Evolutionary conservation across 2,797 vertebrate genomes (phyloP).

Genomic region (Sebastolobus alascanus): DNA sequence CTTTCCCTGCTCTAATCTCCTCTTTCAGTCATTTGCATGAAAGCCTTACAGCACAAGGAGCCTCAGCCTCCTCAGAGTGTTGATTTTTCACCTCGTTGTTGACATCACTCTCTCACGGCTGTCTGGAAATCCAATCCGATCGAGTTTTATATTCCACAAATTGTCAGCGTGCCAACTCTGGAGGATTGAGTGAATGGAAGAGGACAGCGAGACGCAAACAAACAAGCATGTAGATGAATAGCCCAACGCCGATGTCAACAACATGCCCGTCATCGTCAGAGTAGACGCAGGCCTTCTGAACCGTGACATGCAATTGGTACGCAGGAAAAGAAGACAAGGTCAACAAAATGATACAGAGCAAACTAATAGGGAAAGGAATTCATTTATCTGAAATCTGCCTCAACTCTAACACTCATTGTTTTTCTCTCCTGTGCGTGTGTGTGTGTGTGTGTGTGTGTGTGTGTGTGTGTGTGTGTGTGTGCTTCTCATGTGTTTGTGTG

Average conservation of each 20-base stretch:
- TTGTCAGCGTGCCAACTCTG: conserved; percentile 42
- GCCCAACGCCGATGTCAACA: conserved; percentile 58
- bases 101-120: conserved; percentile 31
- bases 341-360: conserved; percentile 60
- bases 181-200: conserved; percentile 40
- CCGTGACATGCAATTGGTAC: conserved; percentile 50
- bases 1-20: background rate
- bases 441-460: conserved; percentile 1
- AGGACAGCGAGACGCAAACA: conserved; percentile 63
- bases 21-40: conserved; percentile 3
- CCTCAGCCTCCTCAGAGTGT: background rate
- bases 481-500: conserved; percentile 26
- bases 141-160: conserved; percentile 52
- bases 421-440: conserved; percentile 24
- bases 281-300: conserved; percentile 50
- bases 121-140: conserved; percentile 48
- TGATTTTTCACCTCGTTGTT: conserved; percentile 49
- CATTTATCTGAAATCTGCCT: conserved; percentile 42
- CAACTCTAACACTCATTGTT: conserved; percentile 18
- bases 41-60: conserved; percentile 13
- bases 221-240: conserved; percentile 66
- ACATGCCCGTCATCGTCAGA: conserved; percentile 43
- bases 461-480: conserved; percentile 5
- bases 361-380: conserved; percentile 55
- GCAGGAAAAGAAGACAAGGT: conserved; percentile 33